These are phyloP conservation scores for Turdus rufiventris DNA, from an alignment of 2,113 vertebrate species.

Conservation along the genomic window DNA sequence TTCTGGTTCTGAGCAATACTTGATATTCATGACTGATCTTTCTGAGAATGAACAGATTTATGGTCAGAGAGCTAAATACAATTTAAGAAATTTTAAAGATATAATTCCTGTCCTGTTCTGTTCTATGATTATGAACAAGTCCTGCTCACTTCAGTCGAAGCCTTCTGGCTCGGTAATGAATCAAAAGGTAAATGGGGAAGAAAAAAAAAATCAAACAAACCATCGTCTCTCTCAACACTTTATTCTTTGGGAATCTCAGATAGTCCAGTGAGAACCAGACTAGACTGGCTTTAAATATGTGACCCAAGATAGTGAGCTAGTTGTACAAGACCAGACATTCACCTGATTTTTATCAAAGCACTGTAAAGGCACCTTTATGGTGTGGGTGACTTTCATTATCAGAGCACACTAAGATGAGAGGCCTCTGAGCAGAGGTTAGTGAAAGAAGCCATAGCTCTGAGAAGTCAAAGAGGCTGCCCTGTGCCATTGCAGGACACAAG, in stretches of 20 bases:
- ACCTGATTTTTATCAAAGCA: neutral
- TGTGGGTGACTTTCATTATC: neutral
- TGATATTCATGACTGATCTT: neutral
- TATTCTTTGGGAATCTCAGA: neutral
- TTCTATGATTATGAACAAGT: neutral
- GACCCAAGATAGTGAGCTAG: neutral
- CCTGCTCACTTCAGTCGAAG: neutral
- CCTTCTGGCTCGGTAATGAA: neutral
- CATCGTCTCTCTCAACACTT: neutral
- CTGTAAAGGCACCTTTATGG: neutral
- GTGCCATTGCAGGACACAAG: fast-evolving
- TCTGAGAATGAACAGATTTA: neutral
- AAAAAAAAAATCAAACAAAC: neutral
- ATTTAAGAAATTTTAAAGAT: neutral
- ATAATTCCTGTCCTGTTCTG: neutral
- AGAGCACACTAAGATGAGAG: neutral
- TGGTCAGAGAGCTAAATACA: neutral
- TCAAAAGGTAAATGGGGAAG: neutral
- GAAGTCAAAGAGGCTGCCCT: neutral
- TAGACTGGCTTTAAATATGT: neutral
- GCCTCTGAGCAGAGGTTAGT: neutral
- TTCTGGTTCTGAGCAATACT: neutral
- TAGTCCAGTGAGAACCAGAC: neutral
- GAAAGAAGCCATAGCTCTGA: neutral
- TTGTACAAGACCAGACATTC: neutral